phyloP scores from a whole-genome alignment of 2,113 vertebrate genomes.

The Clarias magur region DNA sequence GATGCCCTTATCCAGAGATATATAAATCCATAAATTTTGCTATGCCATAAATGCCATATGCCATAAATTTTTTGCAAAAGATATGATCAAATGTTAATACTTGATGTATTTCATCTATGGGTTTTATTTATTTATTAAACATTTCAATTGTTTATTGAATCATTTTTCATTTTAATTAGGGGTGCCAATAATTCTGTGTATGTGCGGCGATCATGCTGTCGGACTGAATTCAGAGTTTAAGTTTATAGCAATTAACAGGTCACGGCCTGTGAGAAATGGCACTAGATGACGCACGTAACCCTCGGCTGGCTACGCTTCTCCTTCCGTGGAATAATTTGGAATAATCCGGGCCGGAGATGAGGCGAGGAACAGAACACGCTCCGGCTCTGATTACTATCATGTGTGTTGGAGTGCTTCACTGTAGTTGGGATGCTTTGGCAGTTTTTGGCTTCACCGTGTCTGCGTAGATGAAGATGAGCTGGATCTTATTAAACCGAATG shows the following conservation, averaged over 20 bases:
- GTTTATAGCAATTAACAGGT: neutral
- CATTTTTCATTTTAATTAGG: neutral
- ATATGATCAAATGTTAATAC: neutral
- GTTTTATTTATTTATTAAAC: neutral
- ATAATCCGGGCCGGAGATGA: neutral
- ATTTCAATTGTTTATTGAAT: neutral
- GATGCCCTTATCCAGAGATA: too few species aligned
- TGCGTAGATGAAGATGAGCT: conserved; percentile 4
- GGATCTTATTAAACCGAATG: neutral
- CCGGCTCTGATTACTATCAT: conserved; percentile 31
- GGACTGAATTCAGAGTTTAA: neutral
- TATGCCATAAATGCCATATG: too few species aligned
- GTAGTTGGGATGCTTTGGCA: too few species aligned
- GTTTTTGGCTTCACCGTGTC: neutral
- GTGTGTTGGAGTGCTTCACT: neutral
- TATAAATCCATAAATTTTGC: too few species aligned
- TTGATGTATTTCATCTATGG: neutral
- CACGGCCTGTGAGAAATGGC: neutral
- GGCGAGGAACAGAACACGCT: neutral
- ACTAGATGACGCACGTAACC: neutral
- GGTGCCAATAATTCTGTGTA: neutral
- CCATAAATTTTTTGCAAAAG: too few species aligned
- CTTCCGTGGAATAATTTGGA: conserved; percentile 5
- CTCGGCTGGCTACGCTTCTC: neutral
- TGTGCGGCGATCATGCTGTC: neutral